phyloP scores from a whole-genome alignment of 2,113 vertebrate genomes.

The Caracal caracal region DNA sequence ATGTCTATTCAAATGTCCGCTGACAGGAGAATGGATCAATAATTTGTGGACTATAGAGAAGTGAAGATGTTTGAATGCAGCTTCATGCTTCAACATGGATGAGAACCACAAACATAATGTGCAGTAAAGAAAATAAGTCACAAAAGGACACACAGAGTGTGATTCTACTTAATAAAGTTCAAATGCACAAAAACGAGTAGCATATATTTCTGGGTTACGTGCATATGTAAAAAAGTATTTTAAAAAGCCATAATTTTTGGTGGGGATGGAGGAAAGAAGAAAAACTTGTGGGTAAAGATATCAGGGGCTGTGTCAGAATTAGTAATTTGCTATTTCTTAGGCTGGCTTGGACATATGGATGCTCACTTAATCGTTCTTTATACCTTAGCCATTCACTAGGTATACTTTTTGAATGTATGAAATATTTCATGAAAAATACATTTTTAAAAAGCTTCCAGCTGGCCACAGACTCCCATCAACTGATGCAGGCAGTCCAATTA shows the following conservation, averaged over 20 bases:
- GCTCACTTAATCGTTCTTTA: slow-evolving; percentile 26
- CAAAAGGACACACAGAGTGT: background rate
- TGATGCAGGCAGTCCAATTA: slow-evolving; percentile 49
- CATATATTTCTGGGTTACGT: background rate
- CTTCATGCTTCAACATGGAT: background rate
- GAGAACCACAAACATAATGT: background rate
- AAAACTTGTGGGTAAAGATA: background rate
- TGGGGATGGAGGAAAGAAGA: background rate
- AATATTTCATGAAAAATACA: slow-evolving; percentile 43
- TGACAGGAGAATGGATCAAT: background rate
- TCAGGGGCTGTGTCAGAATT: background rate
- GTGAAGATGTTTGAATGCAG: background rate
- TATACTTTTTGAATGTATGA: background rate
- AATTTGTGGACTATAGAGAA: background rate
- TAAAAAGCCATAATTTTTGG: background rate
- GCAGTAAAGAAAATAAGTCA: background rate
- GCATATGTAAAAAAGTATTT: background rate
- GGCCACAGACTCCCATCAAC: slow-evolving; percentile 26
- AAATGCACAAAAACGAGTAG: background rate
- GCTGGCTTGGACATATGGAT: background rate
- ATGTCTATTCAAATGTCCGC: background rate
- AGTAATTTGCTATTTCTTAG: slow-evolving; percentile 28
- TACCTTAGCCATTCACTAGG: background rate
- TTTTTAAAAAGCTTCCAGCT: slow-evolving; percentile 57
- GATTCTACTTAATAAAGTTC: background rate